Evolutionary conservation across 92 coral and sea anemone genomes (phyloP).

Genomic region (Bergia sp.): DNA sequence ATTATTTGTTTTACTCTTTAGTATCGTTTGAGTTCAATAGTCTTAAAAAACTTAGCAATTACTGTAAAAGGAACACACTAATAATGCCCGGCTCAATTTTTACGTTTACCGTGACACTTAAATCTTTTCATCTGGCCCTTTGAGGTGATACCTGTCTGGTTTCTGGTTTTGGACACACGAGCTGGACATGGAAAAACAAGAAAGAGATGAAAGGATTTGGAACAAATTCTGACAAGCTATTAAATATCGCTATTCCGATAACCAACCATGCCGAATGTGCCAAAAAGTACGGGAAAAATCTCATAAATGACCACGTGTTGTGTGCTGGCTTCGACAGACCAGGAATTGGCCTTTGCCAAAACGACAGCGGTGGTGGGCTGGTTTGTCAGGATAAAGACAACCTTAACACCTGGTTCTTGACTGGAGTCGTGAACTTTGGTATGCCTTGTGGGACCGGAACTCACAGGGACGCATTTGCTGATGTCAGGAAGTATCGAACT

Average conservation of each 20-base stretch:
- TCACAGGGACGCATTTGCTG: not conserved
- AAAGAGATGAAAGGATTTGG: not conserved
- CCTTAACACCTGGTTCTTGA: not conserved
- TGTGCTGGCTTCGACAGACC: not conserved
- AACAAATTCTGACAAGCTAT: not conserved
- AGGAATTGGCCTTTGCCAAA: not conserved
- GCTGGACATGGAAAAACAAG: not conserved
- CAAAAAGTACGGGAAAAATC: not conserved
- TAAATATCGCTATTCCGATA: not conserved
- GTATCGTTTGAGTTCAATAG: too few relatives aligned
- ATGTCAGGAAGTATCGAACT: not conserved
- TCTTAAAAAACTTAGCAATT: too few relatives aligned
- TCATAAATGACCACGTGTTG: not conserved
- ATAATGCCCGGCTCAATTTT: too few relatives aligned
- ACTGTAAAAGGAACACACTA: too few relatives aligned
- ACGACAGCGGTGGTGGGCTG: not conserved
- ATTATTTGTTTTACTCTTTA: too few relatives aligned
- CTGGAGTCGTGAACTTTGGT: not conserved
- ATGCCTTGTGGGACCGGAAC: not conserved
- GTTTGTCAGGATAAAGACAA: not conserved
- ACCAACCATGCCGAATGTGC: not conserved
- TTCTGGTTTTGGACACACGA: constrained; percentile 8
- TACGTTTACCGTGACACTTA: too few relatives aligned
- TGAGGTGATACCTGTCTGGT: not conserved
- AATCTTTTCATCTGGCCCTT: not conserved